A percentile compares a stretch with the other conserved stretches of the same genome.
phyloP scores from a whole-genome alignment of 2,888 invertebrate species.

The Trichopria drosophilae region DNA sequence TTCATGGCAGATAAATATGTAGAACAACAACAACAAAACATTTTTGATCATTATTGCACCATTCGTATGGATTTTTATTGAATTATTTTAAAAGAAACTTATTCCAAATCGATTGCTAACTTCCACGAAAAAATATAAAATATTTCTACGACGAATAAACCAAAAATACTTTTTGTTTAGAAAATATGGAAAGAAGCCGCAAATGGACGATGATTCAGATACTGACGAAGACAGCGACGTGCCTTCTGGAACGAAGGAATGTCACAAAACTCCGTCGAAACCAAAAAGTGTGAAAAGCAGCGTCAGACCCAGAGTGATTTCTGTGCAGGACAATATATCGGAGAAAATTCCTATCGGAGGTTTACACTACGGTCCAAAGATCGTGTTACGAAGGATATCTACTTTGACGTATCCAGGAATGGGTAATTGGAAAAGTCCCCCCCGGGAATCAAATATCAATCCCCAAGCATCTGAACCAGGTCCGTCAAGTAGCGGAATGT shows the following conservation, averaged over 20 bases:
- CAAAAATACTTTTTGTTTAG: conserved; percentile 15
- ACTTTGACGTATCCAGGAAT: conserved; percentile 40
- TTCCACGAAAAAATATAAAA: too few relatives aligned
- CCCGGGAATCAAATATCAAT: conserved; percentile 9
- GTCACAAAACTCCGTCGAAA: too few relatives aligned
- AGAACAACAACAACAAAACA: too few relatives aligned
- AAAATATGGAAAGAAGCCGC: conserved; percentile 8
- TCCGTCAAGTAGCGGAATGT: conserved; percentile 26
- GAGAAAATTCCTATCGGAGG: neutral
- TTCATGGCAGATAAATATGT: too few relatives aligned
- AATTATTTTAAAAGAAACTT: too few relatives aligned
- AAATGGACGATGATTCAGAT: conserved; percentile 12
- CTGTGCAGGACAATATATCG: too few relatives aligned
- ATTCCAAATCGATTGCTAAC: too few relatives aligned
- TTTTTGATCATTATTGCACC: too few relatives aligned
- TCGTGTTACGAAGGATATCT: conserved; percentile 45
- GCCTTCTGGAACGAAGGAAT: conserved; percentile 6
- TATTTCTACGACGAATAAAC: too few relatives aligned
- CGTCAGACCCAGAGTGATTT: too few relatives aligned
- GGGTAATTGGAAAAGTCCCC: conserved; percentile 29
- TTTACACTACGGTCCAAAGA: conserved; percentile 32
- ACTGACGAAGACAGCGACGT: neutral
- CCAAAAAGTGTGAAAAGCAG: too few relatives aligned
- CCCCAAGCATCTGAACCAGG: conserved; percentile 20
- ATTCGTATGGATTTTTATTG: too few relatives aligned